These are phyloP conservation scores for Drosophila carrolli DNA, from an alignment of 1,140 invertebrate species.

Conservation along the genomic window DNA sequence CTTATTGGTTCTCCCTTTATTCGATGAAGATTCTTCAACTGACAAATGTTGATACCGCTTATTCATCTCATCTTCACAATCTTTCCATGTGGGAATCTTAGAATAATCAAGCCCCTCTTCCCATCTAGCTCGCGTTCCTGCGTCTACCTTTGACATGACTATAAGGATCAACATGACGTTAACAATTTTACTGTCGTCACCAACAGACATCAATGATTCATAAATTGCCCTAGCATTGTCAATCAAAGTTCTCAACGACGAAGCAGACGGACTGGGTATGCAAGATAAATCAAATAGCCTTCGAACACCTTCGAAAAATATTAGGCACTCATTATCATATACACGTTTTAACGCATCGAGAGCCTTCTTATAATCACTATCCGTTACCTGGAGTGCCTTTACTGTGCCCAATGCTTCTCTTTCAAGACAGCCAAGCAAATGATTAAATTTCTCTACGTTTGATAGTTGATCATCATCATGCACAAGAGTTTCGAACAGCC, in stretches of 20 bases:
- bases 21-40: background rate
- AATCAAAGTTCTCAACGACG: no score
- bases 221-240: no score
- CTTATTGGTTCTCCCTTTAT: background rate
- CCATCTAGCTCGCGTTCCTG: background rate
- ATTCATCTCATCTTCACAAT: background rate
- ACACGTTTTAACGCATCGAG: background rate
- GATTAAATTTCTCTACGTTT: background rate
- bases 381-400: background rate
- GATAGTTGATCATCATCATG: background rate
- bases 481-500: background rate
- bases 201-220: no score
- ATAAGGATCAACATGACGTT: background rate
- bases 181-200: no score
- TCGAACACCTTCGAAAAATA: background rate
- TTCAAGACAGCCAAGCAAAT: background rate
- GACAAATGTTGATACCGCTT: background rate
- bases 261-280: no score
- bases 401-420: background rate
- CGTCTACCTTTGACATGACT: background rate
- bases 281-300: background rate
- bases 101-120: background rate
- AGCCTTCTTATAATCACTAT: background rate
- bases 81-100: background rate
- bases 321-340: background rate